Evolutionary conservation across 1,140 invertebrate genomes (phyloP).

Genomic region (Drosophila nannoptera): DNA sequence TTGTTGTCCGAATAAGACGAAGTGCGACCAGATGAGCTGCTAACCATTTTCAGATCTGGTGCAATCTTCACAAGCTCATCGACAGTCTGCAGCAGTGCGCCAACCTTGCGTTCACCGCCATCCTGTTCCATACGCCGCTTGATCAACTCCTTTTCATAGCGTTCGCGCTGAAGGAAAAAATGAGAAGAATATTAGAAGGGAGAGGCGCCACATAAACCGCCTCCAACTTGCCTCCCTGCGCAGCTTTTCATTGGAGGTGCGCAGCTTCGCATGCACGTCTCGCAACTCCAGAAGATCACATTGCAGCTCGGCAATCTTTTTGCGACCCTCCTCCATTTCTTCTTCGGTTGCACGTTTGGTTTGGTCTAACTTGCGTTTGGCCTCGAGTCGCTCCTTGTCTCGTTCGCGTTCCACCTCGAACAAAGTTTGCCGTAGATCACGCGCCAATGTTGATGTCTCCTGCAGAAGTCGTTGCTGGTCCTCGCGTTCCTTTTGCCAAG

Average conservation of each 20-base stretch:
- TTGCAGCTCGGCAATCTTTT: constrained; percentile 89
- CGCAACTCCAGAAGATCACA: constrained; percentile 92
- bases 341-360: constrained; percentile 90
- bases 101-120: constrained; percentile 75
- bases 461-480: constrained; percentile 93
- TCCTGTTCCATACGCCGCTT: constrained; percentile 81
- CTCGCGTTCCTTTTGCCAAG: constrained; percentile 97
- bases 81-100: constrained; percentile 85
- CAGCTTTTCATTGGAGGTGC: constrained; percentile 95
- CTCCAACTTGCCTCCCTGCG: constrained; percentile 82
- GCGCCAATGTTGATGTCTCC: constrained; percentile 93
- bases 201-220: neutral
- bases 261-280: constrained; percentile 93
- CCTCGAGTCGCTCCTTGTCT: constrained; percentile 92
- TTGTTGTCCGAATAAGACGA: constrained; percentile 46
- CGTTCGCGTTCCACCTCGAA: constrained; percentile 93
- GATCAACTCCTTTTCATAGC: constrained; percentile 90
- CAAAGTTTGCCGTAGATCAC: constrained; percentile 91
- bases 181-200: neutral
- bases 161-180: constrained; percentile 82
- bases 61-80: constrained; percentile 87
- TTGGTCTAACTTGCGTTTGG: constrained; percentile 91
- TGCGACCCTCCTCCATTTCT: constrained; percentile 92
- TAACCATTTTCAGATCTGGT: constrained; percentile 81
- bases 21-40: constrained; percentile 57